Percentiles rank a stretch among this genome's conserved stretches.
phyloP scores from a whole-genome alignment of 2,888 invertebrate genomes.

The Drosophila infuscata region DNA sequence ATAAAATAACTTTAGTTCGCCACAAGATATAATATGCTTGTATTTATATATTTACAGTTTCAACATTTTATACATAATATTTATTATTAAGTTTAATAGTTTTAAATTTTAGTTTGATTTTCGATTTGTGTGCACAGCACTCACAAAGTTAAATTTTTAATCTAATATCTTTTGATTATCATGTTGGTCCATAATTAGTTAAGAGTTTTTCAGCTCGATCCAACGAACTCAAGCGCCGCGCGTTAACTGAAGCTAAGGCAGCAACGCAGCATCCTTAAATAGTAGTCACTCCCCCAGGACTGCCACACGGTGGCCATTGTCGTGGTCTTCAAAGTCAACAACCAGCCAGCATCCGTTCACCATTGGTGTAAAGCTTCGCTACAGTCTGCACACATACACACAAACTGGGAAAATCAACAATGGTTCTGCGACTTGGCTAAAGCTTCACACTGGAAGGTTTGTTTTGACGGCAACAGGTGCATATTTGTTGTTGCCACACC shows the following conservation, averaged over 20 bases:
- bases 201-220: constrained; percentile 68
- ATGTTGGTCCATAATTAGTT: constrained; percentile 48
- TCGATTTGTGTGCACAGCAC: constrained; percentile 21
- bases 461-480: constrained; percentile 48
- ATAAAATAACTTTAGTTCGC: neutral
- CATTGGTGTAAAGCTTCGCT: constrained; percentile 53
- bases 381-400: neutral
- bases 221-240: constrained; percentile 81
- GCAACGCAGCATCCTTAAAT: constrained; percentile 84
- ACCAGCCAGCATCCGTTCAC: constrained; percentile 51
- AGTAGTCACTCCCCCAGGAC: constrained; percentile 57
- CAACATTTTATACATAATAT: neutral
- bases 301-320: constrained; percentile 20
- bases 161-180: constrained; percentile 48
- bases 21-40: neutral
- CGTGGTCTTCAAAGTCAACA: constrained; percentile 49
- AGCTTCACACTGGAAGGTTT: constrained; percentile 49
- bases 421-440: constrained; percentile 47
- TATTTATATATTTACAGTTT: neutral
- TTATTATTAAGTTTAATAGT: neutral
- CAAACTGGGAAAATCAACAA: constrained; percentile 27
- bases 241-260: constrained; percentile 81
- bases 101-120: constrained; percentile 8
- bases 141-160: constrained; percentile 20
- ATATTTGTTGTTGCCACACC: neutral